A percentile compares a stretch with the other conserved stretches of the same genome.
Evolutionary conservation across 2,113 vertebrate species (phyloP).

Genomic region (Parotia lawesii): DNA sequence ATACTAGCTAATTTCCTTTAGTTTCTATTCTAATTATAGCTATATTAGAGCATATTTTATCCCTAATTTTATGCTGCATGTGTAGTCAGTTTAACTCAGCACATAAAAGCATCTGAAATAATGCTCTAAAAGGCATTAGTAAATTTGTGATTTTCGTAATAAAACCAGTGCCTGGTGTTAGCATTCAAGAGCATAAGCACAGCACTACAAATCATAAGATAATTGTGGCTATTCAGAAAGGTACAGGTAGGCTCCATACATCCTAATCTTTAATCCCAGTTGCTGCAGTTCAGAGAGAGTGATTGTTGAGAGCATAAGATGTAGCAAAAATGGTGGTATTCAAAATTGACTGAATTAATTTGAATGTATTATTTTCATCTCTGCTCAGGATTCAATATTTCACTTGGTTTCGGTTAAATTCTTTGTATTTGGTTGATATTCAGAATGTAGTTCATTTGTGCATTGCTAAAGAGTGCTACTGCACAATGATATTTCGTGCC

Average conservation of each 20-base stretch:
- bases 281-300: neutral
- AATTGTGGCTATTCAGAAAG: slow-evolving; percentile 25
- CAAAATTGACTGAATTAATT: slow-evolving; percentile 31
- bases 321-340: slow-evolving; percentile 1
- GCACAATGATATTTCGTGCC: neutral
- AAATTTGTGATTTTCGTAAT: neutral
- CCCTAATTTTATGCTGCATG: slow-evolving; percentile 5
- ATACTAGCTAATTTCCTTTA: neutral
- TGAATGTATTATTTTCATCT: slow-evolving; percentile 29
- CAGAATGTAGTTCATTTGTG: neutral
- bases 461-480: slow-evolving; percentile 6
- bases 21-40: slow-evolving; percentile 22
- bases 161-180: neutral
- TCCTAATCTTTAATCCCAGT: slow-evolving; percentile 39
- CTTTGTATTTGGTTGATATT: neutral
- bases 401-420: neutral
- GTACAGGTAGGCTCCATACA: neutral
- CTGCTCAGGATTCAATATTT: neutral
- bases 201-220: slow-evolving; percentile 21
- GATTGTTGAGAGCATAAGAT: slow-evolving; percentile 12
- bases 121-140: neutral
- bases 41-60: neutral
- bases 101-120: neutral
- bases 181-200: neutral
- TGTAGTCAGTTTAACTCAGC: neutral